Percentiles rank a stretch among this genome's conserved stretches.
phyloP scores from a whole-genome alignment of 2,888 invertebrate genomes.

The Erannis defoliaria region DNA sequence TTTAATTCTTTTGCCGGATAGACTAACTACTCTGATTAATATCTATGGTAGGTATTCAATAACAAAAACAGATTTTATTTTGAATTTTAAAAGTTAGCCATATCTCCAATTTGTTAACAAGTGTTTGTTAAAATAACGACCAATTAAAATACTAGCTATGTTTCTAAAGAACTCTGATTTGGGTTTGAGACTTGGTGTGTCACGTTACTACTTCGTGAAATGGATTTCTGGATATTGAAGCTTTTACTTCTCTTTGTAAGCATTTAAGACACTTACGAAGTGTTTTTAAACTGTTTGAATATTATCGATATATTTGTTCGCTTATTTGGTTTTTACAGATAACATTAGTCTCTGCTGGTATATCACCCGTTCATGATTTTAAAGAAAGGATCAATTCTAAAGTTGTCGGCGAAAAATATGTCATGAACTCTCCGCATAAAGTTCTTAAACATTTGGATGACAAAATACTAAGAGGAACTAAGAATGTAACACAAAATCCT shows the following conservation, averaged over 20 bases:
- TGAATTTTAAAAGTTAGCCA: not conserved
- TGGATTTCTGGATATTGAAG: slow-evolving; percentile 37
- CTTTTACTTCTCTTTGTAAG: slow-evolving; percentile 36
- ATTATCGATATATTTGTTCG: not conserved
- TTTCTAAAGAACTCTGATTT: slow-evolving; percentile 12
- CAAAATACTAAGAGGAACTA: slow-evolving; percentile 68
- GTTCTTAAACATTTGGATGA: slow-evolving; percentile 74
- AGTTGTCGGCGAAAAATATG: slow-evolving; percentile 55
- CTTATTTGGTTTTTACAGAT: slow-evolving; percentile 55
- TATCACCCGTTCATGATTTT: slow-evolving; percentile 78
- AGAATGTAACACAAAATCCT: slow-evolving; percentile 77
- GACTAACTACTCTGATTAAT: not conserved
- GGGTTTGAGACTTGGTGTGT: slow-evolving; percentile 7
- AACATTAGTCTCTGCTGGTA: slow-evolving; percentile 59
- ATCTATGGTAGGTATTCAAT: too few species aligned
- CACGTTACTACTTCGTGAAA: slow-evolving; percentile 16
- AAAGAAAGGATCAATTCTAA: slow-evolving; percentile 64
- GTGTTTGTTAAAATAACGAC: slow-evolving; percentile 25
- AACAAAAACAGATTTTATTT: too few species aligned
- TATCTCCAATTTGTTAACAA: slow-evolving; percentile 21
- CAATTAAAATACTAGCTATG: slow-evolving; percentile 14
- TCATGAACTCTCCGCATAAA: slow-evolving; percentile 70
- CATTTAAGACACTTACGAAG: slow-evolving; percentile 8
- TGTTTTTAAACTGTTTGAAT: not conserved
- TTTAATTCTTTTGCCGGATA: slow-evolving; percentile 79